Conservation (phyloP, 2,888 invertebrate genomes). For the Alcis repandata region DNA sequence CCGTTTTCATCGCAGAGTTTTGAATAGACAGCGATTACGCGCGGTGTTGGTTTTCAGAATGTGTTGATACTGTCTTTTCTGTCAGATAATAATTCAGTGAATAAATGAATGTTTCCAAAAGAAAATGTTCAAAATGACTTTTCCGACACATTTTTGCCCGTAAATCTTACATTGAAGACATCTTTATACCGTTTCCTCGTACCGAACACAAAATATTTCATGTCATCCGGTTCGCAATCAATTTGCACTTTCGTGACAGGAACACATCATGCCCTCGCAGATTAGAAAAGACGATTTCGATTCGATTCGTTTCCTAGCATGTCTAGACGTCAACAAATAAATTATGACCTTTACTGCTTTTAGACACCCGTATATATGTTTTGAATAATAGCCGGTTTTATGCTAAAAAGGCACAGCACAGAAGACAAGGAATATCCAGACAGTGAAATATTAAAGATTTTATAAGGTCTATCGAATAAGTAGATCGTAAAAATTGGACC, state of each 20-base stretch:
- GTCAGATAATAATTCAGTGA: not conserved
- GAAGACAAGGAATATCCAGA: slow-evolving; percentile 21
- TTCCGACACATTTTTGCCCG: slow-evolving; percentile 2
- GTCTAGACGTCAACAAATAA: slow-evolving; percentile 40
- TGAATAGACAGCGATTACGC: too few species aligned
- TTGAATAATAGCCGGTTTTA: slow-evolving; percentile 22
- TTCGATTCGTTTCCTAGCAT: slow-evolving; percentile 34
- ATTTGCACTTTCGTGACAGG: slow-evolving; percentile 41
- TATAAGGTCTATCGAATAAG: slow-evolving; percentile 37
- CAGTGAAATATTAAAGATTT: slow-evolving; percentile 37
- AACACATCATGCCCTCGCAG: slow-evolving; percentile 35
- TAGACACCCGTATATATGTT: slow-evolving; percentile 25
- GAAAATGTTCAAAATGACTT: not conserved
- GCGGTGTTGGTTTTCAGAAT: not conserved
- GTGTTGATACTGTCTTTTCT: not conserved
- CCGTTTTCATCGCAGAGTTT: not conserved
- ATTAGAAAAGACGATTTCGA: slow-evolving; percentile 30
- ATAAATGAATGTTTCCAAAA: not conserved
- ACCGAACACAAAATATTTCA: slow-evolving; percentile 24
- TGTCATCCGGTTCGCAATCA: slow-evolving; percentile 34
- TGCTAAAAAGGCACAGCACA: slow-evolving; percentile 19
- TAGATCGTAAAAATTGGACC: slow-evolving; percentile 36
- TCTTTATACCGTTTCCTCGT: slow-evolving; percentile 3
- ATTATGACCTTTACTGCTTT: slow-evolving; percentile 34
- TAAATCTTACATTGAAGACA: slow-evolving; percentile 18